A percentile compares a stretch with the other conserved stretches of the same genome.
These are phyloP conservation scores for Ptilonorhynchus violaceus DNA, from an alignment of 2,113 vertebrate genomes.

Conservation along the genomic window DNA sequence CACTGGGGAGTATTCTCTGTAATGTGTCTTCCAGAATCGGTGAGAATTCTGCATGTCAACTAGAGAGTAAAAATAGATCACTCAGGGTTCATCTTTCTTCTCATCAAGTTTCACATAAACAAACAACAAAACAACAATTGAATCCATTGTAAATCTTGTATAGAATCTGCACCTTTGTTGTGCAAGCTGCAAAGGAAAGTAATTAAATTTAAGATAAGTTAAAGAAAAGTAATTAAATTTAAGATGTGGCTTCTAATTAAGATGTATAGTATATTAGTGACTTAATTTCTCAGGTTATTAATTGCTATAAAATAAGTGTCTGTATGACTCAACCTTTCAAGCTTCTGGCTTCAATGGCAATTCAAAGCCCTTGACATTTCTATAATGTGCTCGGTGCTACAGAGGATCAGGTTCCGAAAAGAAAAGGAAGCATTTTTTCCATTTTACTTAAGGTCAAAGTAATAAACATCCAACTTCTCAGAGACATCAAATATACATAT, in stretches of 20 bases:
- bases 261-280: neutral
- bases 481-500: neutral
- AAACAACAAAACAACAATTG: neutral
- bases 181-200: neutral
- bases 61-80: neutral
- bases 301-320: slow-evolving; percentile 36
- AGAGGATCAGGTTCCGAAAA: neutral
- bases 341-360: slow-evolving; percentile 13
- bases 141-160: neutral
- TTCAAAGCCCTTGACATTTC: slow-evolving; percentile 56
- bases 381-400: neutral
- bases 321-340: slow-evolving; percentile 42
- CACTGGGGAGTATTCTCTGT: neutral
- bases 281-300: slow-evolving; percentile 54
- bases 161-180: neutral
- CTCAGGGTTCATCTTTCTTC: neutral
- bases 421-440: neutral
- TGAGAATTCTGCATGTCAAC: neutral
- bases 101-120: neutral
- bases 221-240: slow-evolving; percentile 21
- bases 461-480: neutral
- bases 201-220: neutral
- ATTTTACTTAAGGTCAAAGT: slow-evolving; percentile 13
- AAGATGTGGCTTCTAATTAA: slow-evolving; percentile 29
- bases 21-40: neutral